phyloP scores from a whole-genome alignment of 2,888 invertebrate genomes.

The Sphaerophoria rueppellii region DNA sequence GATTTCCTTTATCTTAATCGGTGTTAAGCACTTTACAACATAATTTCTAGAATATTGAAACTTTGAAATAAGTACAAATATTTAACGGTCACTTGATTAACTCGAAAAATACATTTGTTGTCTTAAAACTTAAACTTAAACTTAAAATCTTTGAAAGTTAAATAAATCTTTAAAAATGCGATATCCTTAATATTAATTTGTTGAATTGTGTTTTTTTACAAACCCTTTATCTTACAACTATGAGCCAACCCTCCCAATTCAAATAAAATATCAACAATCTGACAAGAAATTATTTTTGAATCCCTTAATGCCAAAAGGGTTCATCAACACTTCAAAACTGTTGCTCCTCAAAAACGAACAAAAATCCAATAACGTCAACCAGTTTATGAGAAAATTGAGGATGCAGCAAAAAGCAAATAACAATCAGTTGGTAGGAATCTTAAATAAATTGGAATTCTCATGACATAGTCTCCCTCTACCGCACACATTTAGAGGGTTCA shows the following conservation, averaged over 20 bases:
- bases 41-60: too few species aligned
- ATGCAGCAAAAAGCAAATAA: constrained; percentile 39
- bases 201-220: too few species aligned
- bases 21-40: too few species aligned
- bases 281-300: constrained; percentile 6
- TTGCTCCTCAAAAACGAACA: background rate
- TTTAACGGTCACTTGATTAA: too few species aligned
- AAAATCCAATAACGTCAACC: constrained; percentile 12
- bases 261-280: constrained; percentile 1
- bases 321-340: constrained; percentile 42
- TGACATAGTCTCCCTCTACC: background rate
- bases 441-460: constrained; percentile 51
- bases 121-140: too few species aligned
- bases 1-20: too few species aligned
- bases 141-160: too few species aligned
- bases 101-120: too few species aligned
- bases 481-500: background rate
- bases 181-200: too few species aligned
- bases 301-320: constrained; percentile 20
- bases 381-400: constrained; percentile 24
- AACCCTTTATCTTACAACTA: background rate
- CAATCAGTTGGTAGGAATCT: constrained; percentile 54
- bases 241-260: background rate
- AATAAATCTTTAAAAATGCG: too few species aligned
- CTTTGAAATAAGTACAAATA: too few species aligned